phyloP scores from a whole-genome alignment of 2,888 invertebrate genomes.

The Phaedon cochleariae region DNA sequence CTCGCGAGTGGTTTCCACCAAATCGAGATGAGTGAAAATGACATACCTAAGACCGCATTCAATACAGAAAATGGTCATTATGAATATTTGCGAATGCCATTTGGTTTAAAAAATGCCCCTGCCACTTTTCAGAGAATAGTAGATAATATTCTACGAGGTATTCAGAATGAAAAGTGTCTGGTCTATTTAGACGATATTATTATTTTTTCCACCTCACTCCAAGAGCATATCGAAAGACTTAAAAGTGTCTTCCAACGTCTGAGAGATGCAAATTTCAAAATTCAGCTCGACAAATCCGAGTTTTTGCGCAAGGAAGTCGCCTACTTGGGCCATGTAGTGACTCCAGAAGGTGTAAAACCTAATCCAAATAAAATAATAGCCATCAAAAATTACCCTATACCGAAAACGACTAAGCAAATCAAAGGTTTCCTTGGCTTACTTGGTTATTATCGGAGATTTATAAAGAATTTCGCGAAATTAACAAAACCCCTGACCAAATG shows the following conservation, averaged over 20 bases:
- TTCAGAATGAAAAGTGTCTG: slow-evolving; percentile 28
- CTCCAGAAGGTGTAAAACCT: slow-evolving; percentile 20
- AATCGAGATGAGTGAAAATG: slow-evolving; percentile 26
- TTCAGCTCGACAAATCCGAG: slow-evolving; percentile 35
- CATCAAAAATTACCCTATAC: slow-evolving; percentile 31
- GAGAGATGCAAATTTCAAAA: slow-evolving; percentile 22
- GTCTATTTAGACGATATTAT: slow-evolving; percentile 30
- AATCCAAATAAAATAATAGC: slow-evolving; percentile 20
- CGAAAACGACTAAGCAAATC: slow-evolving; percentile 41
- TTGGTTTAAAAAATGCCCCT: slow-evolving; percentile 31
- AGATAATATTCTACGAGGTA: slow-evolving; percentile 29
- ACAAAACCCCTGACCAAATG: slow-evolving; percentile 32
- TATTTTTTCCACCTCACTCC: slow-evolving; percentile 24
- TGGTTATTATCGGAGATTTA: slow-evolving; percentile 39
- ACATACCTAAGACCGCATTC: slow-evolving; percentile 30
- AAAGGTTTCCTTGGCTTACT: slow-evolving; percentile 42
- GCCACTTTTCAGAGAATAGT: slow-evolving; percentile 31
- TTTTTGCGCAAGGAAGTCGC: slow-evolving; percentile 28
- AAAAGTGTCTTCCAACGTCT: slow-evolving; percentile 20
- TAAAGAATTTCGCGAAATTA: slow-evolving; percentile 26
- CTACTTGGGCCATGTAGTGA: slow-evolving; percentile 28
- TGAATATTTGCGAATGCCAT: slow-evolving; percentile 20
- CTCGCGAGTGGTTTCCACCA: slow-evolving; percentile 35
- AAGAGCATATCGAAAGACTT: slow-evolving; percentile 23
- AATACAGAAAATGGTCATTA: slow-evolving; percentile 23